Evolutionary conservation across 2,888 invertebrate genomes (phyloP).

Genomic region (Cerastoderma edule): DNA sequence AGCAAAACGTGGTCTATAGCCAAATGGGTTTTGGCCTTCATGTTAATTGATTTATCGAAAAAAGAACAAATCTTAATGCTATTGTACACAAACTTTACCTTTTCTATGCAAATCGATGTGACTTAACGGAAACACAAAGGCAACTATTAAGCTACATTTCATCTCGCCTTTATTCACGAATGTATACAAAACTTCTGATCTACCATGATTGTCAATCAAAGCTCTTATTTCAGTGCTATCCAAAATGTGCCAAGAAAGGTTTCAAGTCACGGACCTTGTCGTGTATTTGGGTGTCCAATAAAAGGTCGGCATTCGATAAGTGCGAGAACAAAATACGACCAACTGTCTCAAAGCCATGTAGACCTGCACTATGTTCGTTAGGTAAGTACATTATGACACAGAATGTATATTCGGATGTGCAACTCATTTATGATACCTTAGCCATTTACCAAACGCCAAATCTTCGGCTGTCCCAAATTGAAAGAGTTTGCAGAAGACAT

Average conservation of each 20-base stretch:
- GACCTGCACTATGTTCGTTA: conserved; percentile 60
- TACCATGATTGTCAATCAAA: too few relatives aligned
- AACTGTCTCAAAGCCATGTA: conserved; percentile 66
- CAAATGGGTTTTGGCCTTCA: too few relatives aligned
- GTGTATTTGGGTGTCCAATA: conserved; percentile 71
- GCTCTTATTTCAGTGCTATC: conserved; percentile 69
- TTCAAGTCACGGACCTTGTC: conserved; percentile 65
- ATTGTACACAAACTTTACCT: neutral
- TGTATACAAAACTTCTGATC: too few relatives aligned
- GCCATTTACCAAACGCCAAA: neutral
- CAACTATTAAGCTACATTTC: too few relatives aligned
- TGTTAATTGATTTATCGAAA: too few relatives aligned
- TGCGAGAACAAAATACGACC: conserved; percentile 69
- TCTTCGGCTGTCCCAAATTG: neutral
- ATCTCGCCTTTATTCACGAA: too few relatives aligned
- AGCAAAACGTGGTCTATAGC: too few relatives aligned
- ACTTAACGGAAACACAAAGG: neutral
- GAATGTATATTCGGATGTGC: neutral
- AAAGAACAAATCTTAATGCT: too few relatives aligned
- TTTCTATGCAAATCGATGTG: neutral
- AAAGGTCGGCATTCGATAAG: conserved; percentile 61
- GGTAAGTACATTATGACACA: conserved; percentile 42
- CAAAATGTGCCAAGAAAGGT: conserved; percentile 66
- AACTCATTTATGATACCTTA: neutral
- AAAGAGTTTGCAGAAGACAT: neutral